phyloP scores from a whole-genome alignment of 2,888 invertebrate genomes.

The Dastarcus helophoroides region DNA sequence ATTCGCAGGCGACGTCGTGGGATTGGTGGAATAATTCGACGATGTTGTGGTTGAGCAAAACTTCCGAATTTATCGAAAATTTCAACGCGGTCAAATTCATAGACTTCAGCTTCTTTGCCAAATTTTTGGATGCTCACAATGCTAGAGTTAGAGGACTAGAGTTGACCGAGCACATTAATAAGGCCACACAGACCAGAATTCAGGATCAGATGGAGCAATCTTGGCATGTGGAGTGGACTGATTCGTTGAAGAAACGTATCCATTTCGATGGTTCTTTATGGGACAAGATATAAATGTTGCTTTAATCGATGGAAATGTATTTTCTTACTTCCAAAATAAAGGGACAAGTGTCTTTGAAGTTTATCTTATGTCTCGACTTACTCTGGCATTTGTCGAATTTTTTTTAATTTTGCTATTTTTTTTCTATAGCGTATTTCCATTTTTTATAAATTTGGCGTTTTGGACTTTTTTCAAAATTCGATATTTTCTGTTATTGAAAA shows the following conservation, averaged over 20 bases:
- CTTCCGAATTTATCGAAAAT: constrained; percentile 24
- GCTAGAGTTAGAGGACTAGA: constrained; percentile 21
- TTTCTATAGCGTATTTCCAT: too few relatives aligned
- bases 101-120: constrained; percentile 7
- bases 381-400: too few relatives aligned
- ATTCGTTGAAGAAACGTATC: constrained; percentile 15
- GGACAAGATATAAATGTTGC: too few relatives aligned
- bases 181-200: constrained; percentile 32
- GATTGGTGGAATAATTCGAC: constrained; percentile 36
- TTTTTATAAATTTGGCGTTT: too few relatives aligned
- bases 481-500: too few relatives aligned
- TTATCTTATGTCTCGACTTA: too few relatives aligned
- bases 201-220: constrained; percentile 35
- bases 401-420: too few relatives aligned
- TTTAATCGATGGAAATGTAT: too few relatives aligned
- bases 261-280: too few relatives aligned
- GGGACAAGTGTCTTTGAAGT: too few relatives aligned
- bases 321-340: too few relatives aligned
- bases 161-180: constrained; percentile 30
- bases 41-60: constrained; percentile 34
- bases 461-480: too few relatives aligned
- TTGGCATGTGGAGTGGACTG: constrained; percentile 37
- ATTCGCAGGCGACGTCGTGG: constrained; percentile 27
- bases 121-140: constrained; percentile 1
- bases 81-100: constrained; percentile 13